These are phyloP conservation scores for Phoenicopterus ruber DNA, from an alignment of 2,113 vertebrate genomes.

Conservation along the genomic window DNA sequence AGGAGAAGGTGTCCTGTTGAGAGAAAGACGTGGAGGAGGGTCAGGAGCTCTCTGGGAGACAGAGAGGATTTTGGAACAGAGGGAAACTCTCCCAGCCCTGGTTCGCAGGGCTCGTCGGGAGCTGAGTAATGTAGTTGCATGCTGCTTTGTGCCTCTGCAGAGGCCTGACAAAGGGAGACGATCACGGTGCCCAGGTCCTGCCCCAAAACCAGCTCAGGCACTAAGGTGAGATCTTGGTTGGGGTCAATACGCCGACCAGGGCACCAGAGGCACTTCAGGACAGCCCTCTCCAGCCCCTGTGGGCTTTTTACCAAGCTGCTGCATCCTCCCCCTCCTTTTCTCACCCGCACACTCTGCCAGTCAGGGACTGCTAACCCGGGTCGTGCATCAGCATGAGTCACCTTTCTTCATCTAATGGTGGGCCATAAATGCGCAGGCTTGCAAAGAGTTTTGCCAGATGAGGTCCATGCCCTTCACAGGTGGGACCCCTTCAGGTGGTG, in stretches of 20 bases:
- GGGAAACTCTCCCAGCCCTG: neutral
- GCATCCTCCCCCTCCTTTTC: neutral
- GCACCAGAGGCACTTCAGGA: neutral
- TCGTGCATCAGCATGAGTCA: rapidly evolving
- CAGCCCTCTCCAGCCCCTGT: neutral
- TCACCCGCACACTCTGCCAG: rapidly evolving
- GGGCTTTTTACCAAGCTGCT: neutral
- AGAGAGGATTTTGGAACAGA: neutral
- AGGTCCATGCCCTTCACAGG: neutral
- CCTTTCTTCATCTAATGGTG: neutral
- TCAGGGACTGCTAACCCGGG: rapidly evolving
- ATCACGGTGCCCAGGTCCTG: neutral
- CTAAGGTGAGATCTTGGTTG: neutral
- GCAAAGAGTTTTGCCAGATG: neutral
- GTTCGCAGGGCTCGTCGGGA: neutral
- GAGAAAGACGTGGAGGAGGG: neutral
- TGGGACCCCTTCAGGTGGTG: neutral
- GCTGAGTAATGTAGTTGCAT: neutral
- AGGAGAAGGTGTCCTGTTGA: neutral
- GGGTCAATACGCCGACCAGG: rapidly evolving
- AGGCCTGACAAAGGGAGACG: neutral
- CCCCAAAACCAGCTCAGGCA: neutral
- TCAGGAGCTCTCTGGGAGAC: neutral
- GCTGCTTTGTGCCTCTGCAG: neutral
- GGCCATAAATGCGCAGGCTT: neutral